Evolutionary conservation across 1,140 invertebrate genomes (phyloP).

Genomic region (Bombus picipes): DNA sequence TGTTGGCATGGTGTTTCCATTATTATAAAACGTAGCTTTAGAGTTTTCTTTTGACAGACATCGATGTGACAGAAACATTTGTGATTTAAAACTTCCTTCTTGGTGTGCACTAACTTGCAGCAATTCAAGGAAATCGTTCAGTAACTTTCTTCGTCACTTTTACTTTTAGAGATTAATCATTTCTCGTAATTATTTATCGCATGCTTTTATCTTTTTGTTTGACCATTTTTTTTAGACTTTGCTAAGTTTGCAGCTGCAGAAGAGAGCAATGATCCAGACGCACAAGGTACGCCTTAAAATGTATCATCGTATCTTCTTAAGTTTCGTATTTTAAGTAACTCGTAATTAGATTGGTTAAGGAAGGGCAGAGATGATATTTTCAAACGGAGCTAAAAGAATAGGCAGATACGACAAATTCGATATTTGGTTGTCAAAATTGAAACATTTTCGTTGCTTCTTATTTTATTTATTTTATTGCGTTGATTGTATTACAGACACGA

Average conservation of each 20-base stretch:
- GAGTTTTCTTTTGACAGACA: not conserved
- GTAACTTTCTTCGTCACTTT: not conserved
- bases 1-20: conserved; percentile 48
- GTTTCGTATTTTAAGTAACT: not conserved
- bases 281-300: conserved; percentile 73
- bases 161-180: conserved; percentile 42
- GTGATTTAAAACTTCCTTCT: conserved; percentile 24
- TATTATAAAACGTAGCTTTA: not conserved
- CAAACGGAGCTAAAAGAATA: not conserved
- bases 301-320: conserved; percentile 12
- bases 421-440: not conserved
- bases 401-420: not conserved
- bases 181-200: conserved; percentile 71
- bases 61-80: not conserved
- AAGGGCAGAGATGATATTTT: not conserved
- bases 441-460: not conserved
- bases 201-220: conserved; percentile 81
- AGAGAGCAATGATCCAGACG: conserved; percentile 74
- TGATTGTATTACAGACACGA: not conserved
- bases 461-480: not conserved
- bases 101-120: conserved; percentile 24
- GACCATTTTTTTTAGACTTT: conserved; percentile 81
- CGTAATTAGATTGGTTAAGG: conserved; percentile 8
- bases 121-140: not conserved
- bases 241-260: conserved; percentile 80